phyloP scores from a whole-genome alignment of 2,797 vertebrate genomes.

The Halcyon chelicuti region DNA sequence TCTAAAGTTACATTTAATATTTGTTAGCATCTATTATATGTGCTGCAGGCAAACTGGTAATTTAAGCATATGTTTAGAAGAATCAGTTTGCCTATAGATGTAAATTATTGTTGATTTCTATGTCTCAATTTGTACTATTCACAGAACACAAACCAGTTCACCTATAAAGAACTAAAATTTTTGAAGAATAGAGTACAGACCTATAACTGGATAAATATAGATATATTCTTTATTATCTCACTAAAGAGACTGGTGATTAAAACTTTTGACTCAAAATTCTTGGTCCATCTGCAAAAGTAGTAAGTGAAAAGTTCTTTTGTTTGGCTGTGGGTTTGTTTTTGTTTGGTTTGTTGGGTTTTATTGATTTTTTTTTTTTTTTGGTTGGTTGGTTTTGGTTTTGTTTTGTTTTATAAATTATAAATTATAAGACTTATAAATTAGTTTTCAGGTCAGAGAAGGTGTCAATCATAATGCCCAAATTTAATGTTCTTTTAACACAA shows the following conservation, averaged over 20 bases:
- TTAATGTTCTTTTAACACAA: neutral
- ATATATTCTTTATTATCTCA: neutral
- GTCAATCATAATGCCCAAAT: neutral
- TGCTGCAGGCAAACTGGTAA: neutral
- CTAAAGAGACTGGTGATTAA: neutral
- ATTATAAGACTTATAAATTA: neutral
- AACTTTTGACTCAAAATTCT: neutral
- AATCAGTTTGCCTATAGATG: neutral
- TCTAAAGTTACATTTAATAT: neutral
- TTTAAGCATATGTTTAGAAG: neutral
- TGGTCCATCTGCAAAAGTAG: neutral
- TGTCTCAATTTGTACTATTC: neutral
- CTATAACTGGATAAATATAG: neutral
- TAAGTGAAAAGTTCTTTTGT: neutral
- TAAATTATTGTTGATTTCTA: neutral
- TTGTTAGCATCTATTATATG: neutral
- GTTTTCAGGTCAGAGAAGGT: neutral
- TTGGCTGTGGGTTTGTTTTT: too few species aligned
- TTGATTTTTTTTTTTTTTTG: neutral
- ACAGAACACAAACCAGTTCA: neutral
- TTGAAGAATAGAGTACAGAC: neutral
- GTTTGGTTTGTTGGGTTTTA: too few species aligned
- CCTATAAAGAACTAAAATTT: neutral
- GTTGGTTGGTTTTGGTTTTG: neutral
- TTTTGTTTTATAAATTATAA: too few species aligned